These are phyloP conservation scores for Scrobipalpa atriplicella DNA, from an alignment of 2,888 invertebrate species.

Conservation along the genomic window DNA sequence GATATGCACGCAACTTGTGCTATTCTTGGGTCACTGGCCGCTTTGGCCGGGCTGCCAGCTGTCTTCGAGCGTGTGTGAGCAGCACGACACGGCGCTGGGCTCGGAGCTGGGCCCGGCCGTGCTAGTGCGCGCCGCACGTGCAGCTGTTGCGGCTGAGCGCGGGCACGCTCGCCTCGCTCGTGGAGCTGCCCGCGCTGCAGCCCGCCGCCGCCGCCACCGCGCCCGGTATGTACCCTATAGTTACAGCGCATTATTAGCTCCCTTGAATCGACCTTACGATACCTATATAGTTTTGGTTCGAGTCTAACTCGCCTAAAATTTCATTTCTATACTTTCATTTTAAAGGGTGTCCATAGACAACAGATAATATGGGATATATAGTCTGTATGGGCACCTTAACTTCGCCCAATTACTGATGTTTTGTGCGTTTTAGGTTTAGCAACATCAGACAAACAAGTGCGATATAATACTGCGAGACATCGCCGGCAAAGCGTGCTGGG, in stretches of 20 bases:
- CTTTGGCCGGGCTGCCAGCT: conserved; percentile 95
- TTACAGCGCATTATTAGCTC: too few species aligned
- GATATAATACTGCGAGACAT: conserved; percentile 94
- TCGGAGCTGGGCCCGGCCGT: conserved; percentile 91
- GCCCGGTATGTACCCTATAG: too few species aligned
- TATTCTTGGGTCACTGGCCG: conserved; percentile 97
- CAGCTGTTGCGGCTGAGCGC: conserved; percentile 93
- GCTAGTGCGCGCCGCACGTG: conserved; percentile 91
- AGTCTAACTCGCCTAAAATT: too few species aligned
- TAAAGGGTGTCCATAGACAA: too few species aligned
- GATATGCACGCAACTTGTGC: conserved; percentile 93
- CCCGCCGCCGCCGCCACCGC: conserved; percentile 76
- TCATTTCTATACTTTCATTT: not conserved
- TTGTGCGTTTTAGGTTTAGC: conserved; percentile 82
- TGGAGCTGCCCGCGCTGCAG: conserved; percentile 93
- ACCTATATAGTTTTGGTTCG: too few species aligned
- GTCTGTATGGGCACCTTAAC: too few species aligned
- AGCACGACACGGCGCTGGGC: conserved; percentile 90
- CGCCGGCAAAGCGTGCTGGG: conserved; percentile 98
- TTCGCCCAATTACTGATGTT: not conserved
- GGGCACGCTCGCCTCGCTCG: conserved; percentile 92
- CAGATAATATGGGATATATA: too few species aligned
- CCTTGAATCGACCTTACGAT: not conserved
- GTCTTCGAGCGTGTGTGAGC: conserved; percentile 95
- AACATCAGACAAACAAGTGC: conserved; percentile 91